Evolutionary conservation across 2,797 vertebrate genomes (phyloP), one percentile per base, ranked within the genome.

Genomic region (Phoeniculus purpureus): DNA sequence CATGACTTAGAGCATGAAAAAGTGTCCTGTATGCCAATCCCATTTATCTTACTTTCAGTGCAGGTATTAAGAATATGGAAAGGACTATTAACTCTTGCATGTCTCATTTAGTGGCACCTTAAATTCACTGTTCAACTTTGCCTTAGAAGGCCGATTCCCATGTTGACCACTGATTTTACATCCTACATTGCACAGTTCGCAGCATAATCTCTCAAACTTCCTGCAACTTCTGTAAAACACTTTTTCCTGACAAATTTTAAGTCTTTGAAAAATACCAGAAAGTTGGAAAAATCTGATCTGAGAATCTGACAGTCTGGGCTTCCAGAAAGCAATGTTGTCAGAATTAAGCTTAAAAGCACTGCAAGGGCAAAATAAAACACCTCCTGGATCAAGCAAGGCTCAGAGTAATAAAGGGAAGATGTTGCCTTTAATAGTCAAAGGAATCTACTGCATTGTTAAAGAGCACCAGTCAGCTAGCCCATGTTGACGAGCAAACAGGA

Each of bases 1-100:
- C 61, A 75, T 22, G 91, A 80, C 68, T 37, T 59, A 82, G 58
- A 51, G 48, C 29, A 64, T 13, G 17, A 68, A 83, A 91, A 85
- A 62, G 16, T 27, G 51, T 7, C n/a, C 19, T 14, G 6, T 7
- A 6, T 80, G 72, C 54, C 61, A 92, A 82, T 48, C 45, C 48
- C 61, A 74, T 55, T 75, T 32, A 72, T 29, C 31, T 7, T 47
- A 81, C 43, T 86, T 58, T 61, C 51, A 85, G 87, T n/a, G 16
- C n/a, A 82, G n/a, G 56, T 90, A 90, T 80, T 87, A 92, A 82
- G 89, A 72, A 88, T 14, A 87, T 8, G 18, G 67, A 68, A 77
- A 74, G 18, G 25, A 71, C 25, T 60, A 50, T 7, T 61, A 83
- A 77, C 37, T 60, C 47, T 31, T 22, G 70, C 55, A 65, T 8